Evolutionary conservation across 2,888 invertebrate genomes (phyloP).

Genomic region (Aphidius colemani): DNA sequence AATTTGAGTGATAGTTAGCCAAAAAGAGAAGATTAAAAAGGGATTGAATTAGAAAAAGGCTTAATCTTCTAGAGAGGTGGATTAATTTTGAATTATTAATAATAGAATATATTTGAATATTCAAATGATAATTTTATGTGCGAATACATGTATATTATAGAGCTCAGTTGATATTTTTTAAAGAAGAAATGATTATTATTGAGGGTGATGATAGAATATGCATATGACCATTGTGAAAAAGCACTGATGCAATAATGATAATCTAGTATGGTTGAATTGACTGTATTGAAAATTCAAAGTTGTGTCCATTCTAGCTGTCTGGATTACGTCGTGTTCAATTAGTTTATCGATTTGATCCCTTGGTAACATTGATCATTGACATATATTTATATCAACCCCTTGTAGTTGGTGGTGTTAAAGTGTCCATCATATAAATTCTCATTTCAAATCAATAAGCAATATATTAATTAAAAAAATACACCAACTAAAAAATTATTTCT

Average conservation of each 20-base stretch:
- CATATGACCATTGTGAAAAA: conserved; percentile 33
- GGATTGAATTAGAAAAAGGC: conserved; percentile 11
- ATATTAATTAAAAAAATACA: too few relatives aligned
- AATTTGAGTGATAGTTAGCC: not conserved
- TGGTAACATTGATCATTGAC: too few relatives aligned
- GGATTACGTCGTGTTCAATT: conserved; percentile 35
- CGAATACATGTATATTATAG: conserved; percentile 31
- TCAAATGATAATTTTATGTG: conserved; percentile 19
- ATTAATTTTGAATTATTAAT: conserved; percentile 32
- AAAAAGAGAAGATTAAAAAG: not conserved
- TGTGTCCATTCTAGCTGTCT: conserved; percentile 23
- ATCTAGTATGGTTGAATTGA: conserved; percentile 32
- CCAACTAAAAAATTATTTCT: too few relatives aligned
- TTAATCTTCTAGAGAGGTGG: conserved; percentile 9
- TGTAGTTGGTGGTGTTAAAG: not conserved
- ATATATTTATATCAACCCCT: too few relatives aligned
- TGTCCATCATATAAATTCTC: not conserved
- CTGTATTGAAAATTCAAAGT: conserved; percentile 24
- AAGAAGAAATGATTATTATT: not conserved
- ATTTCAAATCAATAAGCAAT: not conserved
- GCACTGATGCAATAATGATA: conserved; percentile 31
- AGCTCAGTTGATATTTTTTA: not conserved
- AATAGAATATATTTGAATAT: conserved; percentile 29
- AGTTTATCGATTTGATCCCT: conserved; percentile 25
- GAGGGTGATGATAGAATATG: conserved; percentile 4